Base-by-base conservation (phyloP, 2,888 invertebrate genomes). In the Lamproptera curius region DNA sequence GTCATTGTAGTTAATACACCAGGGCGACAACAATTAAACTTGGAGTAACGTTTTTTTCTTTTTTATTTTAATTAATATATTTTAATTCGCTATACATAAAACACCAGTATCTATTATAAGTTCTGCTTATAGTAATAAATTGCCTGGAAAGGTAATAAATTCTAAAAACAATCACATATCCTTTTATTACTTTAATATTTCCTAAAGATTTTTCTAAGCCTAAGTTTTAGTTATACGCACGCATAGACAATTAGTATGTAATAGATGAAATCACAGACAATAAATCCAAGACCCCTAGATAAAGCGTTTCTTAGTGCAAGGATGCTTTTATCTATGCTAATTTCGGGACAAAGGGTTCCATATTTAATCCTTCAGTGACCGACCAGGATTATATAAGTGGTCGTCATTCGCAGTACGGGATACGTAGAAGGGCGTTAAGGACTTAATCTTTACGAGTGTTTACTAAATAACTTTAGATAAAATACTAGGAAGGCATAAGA, bases 291-390 rank as follows among this genome's bases (percentile, higher is more conserved):
- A 37, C 42, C 38, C 31, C 23, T 47, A 42, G 42, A 48, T 48
- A 48, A 48, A 52, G 38, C 43, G 43, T 53, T 57, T 59, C 63
- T 63, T 61, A 56, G 55, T 53, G 48, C 55, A 41, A 42, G 42
- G 41, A 43, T 41, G 47, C 36, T 16, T 10, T 57, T 68, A 72
- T 72, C 71, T 72, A 72, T 72, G 72, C 65, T 69, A 72, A 72
- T 70, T 57, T 52, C 52, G 63, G 67, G 58, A 55, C 52, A 54
- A 61, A 57, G 55, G 58, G 55, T 54, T 50, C 55, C 50, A 62
- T 57, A 66, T 68, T 68, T 66, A 65, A 69, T 65, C 54, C 61
- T 55, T 45, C 46, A 50, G 46, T 56, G 62, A 57, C 61, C 63
- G 51, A 49, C 54, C 53, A 57, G 59, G 39, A 46, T 46, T n/a